Conservation (phyloP, 2,888 invertebrate species). For the Prenolepis imparis region DNA sequence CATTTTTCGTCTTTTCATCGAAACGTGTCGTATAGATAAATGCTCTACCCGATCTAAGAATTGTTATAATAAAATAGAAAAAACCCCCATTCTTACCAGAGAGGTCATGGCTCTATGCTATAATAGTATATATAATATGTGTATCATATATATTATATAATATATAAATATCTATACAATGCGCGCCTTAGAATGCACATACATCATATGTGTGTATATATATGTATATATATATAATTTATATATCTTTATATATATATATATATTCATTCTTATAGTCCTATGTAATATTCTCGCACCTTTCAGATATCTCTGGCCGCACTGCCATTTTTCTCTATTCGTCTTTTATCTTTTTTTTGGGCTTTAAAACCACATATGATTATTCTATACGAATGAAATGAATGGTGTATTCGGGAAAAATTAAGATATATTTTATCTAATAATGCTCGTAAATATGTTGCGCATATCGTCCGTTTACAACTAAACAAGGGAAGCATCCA, state of each 20-base stretch:
- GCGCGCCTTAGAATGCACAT: conserved; percentile 73
- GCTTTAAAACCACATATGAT: conserved; percentile 64
- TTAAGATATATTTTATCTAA: conserved; percentile 54
- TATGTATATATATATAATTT: conserved; percentile 59
- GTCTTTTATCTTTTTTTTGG: conserved; percentile 57
- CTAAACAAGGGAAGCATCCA: conserved; percentile 34
- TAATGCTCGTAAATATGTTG: conserved; percentile 59
- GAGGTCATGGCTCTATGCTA: conserved; percentile 69
- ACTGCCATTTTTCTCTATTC: conserved; percentile 29
- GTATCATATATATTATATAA: conserved; percentile 63
- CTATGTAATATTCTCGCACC: conserved; percentile 56
- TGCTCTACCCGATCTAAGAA: conserved; percentile 71
- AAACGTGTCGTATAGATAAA: conserved; percentile 68
- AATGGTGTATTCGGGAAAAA: conserved; percentile 54
- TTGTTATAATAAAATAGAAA: conserved; percentile 83
- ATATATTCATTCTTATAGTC: conserved; percentile 35
- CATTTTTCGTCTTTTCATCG: conserved; percentile 43
- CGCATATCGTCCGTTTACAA: conserved; percentile 32
- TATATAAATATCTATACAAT: conserved; percentile 75
- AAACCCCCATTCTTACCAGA: conserved; percentile 73
- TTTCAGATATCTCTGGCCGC: conserved; percentile 65
- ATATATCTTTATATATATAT: conserved; percentile 64
- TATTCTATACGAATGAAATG: conserved; percentile 60
- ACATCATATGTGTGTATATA: conserved; percentile 65
- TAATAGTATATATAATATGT: conserved; percentile 60